phyloP scores from a whole-genome alignment of 1,140 invertebrate genomes.

The Drosophila miranda region DNA sequence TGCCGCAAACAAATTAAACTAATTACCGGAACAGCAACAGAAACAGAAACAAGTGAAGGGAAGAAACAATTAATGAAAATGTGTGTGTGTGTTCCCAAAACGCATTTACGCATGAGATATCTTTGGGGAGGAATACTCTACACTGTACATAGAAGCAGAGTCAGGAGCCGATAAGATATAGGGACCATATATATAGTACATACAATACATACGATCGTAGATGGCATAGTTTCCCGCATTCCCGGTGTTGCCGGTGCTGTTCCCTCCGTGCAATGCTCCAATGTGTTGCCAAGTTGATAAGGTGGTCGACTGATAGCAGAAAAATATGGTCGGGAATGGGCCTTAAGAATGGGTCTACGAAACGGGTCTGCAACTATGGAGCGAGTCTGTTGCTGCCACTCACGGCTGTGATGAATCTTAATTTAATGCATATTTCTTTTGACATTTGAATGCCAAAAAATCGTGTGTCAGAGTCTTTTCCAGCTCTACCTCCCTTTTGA shows the following conservation, averaged over 20 bases:
- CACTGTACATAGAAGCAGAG: slow-evolving; percentile 8
- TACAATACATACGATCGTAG: slow-evolving; percentile 21
- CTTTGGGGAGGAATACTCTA: background rate
- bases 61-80: slow-evolving; percentile 5
- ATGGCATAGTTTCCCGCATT: slow-evolving; percentile 42
- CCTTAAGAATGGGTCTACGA: too few species aligned
- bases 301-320: slow-evolving; percentile 31
- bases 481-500: background rate
- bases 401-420: slow-evolving; percentile 63
- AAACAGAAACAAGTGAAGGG: too few species aligned
- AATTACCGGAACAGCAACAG: too few species aligned
- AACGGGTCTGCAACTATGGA: too few species aligned
- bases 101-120: too few species aligned
- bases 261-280: slow-evolving; percentile 17
- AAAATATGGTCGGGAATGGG: too few species aligned
- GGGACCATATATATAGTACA: slow-evolving; percentile 13
- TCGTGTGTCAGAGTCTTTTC: slow-evolving; percentile 34
- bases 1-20: too few species aligned
- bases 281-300: slow-evolving; percentile 53
- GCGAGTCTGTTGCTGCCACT: slow-evolving; percentile 1
- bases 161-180: slow-evolving; percentile 65
- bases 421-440: slow-evolving; percentile 66
- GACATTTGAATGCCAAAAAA: slow-evolving; percentile 73
- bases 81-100: too few species aligned
- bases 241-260: slow-evolving; percentile 23